Conservation (phyloP, 2,113 vertebrate species). For the Penelope pileata region DNA sequence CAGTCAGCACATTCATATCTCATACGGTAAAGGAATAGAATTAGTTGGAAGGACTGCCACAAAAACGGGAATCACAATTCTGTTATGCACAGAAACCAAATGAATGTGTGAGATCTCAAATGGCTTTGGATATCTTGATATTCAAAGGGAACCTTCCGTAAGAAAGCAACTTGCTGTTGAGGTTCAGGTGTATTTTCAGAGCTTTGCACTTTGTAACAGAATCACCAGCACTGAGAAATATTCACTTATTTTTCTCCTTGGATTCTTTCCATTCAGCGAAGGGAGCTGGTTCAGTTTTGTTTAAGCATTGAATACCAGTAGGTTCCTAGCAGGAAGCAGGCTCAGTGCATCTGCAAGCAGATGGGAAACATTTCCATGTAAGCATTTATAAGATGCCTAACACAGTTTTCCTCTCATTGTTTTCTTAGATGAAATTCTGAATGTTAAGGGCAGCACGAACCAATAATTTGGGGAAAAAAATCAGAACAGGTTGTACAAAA, state of each 20-base stretch:
- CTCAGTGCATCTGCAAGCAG: constrained; percentile 43
- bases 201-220: neutral
- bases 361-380: constrained; percentile 57
- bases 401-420: constrained; percentile 6
- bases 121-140: neutral
- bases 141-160: neutral
- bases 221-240: neutral
- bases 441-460: constrained; percentile 47
- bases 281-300: constrained; percentile 10
- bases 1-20: neutral
- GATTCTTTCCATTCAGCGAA: constrained; percentile 18
- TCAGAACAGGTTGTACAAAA: constrained; percentile 20
- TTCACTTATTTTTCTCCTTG: constrained; percentile 29
- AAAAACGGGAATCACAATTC: neutral
- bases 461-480: neutral
- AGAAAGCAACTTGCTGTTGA: neutral
- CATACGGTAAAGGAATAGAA: neutral
- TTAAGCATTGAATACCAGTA: constrained; percentile 8
- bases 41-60: neutral
- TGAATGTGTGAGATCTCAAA: neutral
- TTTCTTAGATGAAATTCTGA: constrained; percentile 48
- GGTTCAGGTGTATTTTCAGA: neutral
- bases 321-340: constrained; percentile 17
- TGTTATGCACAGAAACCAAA: neutral
- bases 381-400: constrained; percentile 48